Percentiles rank a stretch among this genome's conserved stretches.
These are phyloP conservation scores for Etheostoma spectabile DNA, from an alignment of 2,113 vertebrate genomes.

Conservation along the genomic window DNA sequence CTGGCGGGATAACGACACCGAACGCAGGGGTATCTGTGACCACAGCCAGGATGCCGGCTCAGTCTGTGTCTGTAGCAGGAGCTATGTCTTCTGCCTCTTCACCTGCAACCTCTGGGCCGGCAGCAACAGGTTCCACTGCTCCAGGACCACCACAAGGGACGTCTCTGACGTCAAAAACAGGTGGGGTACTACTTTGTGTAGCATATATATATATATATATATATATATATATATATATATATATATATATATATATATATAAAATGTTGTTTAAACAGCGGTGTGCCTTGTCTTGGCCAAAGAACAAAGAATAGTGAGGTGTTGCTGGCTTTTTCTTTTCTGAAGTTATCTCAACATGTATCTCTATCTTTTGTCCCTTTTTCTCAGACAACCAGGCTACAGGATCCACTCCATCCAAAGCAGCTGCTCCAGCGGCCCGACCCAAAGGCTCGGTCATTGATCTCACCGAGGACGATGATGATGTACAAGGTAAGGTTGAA, in stretches of 20 bases:
- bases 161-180: conserved; percentile 85
- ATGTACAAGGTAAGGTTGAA: conserved; percentile 80
- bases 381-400: conserved; percentile 82
- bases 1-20: conserved; percentile 79
- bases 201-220: too few relatives aligned
- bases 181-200: conserved; percentile 53
- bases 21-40: conserved; percentile 83
- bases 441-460: conserved; percentile 86
- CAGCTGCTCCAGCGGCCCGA: conserved; percentile 57
- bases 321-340: background rate
- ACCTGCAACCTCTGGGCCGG: conserved; percentile 80
- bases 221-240: too few relatives aligned
- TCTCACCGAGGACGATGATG: conserved; percentile 87
- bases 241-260: too few relatives aligned
- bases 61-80: conserved; percentile 81
- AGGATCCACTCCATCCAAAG: conserved; percentile 70
- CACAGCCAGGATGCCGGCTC: conserved; percentile 78
- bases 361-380: background rate
- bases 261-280: too few relatives aligned
- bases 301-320: background rate
- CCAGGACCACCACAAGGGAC: conserved; percentile 81
- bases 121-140: conserved; percentile 83
- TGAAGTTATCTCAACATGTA: background rate
- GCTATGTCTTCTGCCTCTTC: conserved; percentile 81
- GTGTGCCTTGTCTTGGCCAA: background rate